Base-by-base conservation (phyloP, 1,140 invertebrate genomes). In the Belonocnema kinseyi region DNA sequence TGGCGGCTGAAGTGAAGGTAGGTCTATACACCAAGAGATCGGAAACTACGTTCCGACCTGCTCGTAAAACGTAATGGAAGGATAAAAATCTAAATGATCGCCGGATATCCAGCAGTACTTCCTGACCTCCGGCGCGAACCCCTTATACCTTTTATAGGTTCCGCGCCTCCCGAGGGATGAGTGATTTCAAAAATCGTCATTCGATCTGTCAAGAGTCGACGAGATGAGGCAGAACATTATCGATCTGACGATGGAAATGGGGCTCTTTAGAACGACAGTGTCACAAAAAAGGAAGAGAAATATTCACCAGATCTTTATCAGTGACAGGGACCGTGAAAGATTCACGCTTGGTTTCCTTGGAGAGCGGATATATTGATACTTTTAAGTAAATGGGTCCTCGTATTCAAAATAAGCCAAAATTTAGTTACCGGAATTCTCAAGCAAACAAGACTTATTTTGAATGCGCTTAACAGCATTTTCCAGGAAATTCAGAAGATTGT, bases 31-130 rank as follows among this genome's bases (percentile, higher is more conserved):
- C 75, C 75, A 61, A 77, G 71, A 61, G 70, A 80, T 58, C 56
- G 56, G 56, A 58, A 58, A 58, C 11, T 58, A 10, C 50, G 66
- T 61, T 76, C 80, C 77, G 76, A 12, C 46, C 26, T 74, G 66
- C 52, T 83, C 77, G 73, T 82, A 82, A 83, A 85, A 78, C 82
- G 73, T 83, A 85, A 85, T 78, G 78, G 77, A 70, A 81, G 78
- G 71, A 81, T 81, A 75, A 78, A 82, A 83, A 85, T 82, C 83
- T 82, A 82, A 83, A 83, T 78, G 80, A 82, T 82, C 75, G 58
- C 73, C 76, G 72, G 46, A 74, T 46, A 75, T 77, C 72, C 17
- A 61, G 14, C 58, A 10, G 58, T 61, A 21, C 56, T 61, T 61
- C 58, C 61, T 66, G 61, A 66, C 61, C 61, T 66, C 61, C 54